Conservation (phyloP, 2,888 invertebrate genomes). For the Drosophila peninsularis region DNA sequence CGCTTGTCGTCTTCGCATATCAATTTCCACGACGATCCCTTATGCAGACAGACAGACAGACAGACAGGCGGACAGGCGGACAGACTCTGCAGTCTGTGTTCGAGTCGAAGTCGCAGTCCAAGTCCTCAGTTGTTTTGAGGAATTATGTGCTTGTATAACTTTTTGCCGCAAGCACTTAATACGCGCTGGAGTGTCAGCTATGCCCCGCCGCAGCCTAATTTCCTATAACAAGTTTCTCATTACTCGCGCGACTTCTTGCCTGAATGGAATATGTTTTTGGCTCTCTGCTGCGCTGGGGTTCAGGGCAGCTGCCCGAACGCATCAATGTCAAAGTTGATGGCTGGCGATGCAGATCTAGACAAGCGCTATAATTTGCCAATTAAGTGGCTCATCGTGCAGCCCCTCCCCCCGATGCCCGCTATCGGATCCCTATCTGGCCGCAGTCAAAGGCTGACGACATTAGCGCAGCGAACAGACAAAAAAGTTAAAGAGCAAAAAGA, state of each 20-base stretch:
- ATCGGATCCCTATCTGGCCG: conserved; percentile 52
- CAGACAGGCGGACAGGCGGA: neutral
- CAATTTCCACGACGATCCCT: conserved; percentile 54
- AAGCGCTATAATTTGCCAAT: conserved; percentile 77
- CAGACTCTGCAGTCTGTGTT: conserved; percentile 1
- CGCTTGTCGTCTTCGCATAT: conserved; percentile 51
- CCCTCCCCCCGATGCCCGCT: neutral
- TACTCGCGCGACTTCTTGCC: conserved; percentile 42
- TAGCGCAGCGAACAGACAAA: conserved; percentile 40
- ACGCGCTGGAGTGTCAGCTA: conserved; percentile 37
- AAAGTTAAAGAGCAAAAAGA: conserved; percentile 13
- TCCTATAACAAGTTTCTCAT: conserved; percentile 78
- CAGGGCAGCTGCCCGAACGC: conserved; percentile 63
- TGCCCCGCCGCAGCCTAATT: conserved; percentile 56
- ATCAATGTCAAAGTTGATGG: conserved; percentile 78
- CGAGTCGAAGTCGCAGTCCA: conserved; percentile 23
- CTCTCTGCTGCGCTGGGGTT: neutral
- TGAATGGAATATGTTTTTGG: conserved; percentile 11
- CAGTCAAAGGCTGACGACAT: conserved; percentile 63
- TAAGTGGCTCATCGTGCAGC: conserved; percentile 54
- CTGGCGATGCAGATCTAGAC: conserved; percentile 68
- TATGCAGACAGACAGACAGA: neutral
- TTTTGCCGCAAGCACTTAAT: conserved; percentile 59
- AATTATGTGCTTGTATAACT: conserved; percentile 72
- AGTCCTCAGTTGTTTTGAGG: conserved; percentile 48